Evolutionary conservation across 2,888 invertebrate species (phyloP).

Genomic region (Carterocephalus palaemon): DNA sequence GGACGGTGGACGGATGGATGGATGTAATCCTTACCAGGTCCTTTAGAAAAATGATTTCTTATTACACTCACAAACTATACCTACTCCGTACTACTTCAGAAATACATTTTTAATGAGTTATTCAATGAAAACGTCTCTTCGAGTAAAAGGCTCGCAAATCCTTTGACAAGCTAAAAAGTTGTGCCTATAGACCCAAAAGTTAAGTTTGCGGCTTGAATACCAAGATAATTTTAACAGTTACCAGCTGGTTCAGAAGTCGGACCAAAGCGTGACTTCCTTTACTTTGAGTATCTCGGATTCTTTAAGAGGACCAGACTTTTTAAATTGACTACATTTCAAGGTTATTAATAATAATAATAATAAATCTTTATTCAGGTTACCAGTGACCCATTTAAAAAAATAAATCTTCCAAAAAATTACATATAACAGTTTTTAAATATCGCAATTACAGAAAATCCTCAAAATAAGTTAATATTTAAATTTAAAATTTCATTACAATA

Average conservation of each 20-base stretch:
- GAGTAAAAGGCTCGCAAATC: conserved; percentile 43
- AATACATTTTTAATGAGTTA: conserved; percentile 58
- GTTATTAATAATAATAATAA: too few species aligned
- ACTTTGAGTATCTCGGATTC: conserved; percentile 9
- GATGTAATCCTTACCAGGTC: too few species aligned
- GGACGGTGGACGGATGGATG: too few species aligned
- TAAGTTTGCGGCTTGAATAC: conserved; percentile 53
- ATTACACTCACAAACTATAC: too few species aligned
- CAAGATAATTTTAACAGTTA: conserved; percentile 52
- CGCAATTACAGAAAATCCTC: too few species aligned
- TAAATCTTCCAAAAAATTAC: too few species aligned
- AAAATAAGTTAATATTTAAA: too few species aligned
- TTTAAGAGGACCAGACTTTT: background rate
- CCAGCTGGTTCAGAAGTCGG: conserved; percentile 26
- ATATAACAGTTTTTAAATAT: too few species aligned
- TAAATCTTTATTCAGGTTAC: too few species aligned
- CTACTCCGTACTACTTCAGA: conserved; percentile 36
- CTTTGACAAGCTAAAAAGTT: conserved; percentile 54
- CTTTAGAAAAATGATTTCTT: too few species aligned
- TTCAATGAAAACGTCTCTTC: conserved; percentile 47
- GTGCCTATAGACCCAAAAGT: conserved; percentile 44
- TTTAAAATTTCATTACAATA: too few species aligned
- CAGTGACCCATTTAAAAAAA: too few species aligned
- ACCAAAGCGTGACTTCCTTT: conserved; percentile 5
- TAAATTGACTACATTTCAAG: conserved; percentile 6